Evolutionary conservation across 1,140 invertebrate genomes (phyloP), one percentile per base, ranked within the genome.

Genomic region (Drosophila truncata): DNA sequence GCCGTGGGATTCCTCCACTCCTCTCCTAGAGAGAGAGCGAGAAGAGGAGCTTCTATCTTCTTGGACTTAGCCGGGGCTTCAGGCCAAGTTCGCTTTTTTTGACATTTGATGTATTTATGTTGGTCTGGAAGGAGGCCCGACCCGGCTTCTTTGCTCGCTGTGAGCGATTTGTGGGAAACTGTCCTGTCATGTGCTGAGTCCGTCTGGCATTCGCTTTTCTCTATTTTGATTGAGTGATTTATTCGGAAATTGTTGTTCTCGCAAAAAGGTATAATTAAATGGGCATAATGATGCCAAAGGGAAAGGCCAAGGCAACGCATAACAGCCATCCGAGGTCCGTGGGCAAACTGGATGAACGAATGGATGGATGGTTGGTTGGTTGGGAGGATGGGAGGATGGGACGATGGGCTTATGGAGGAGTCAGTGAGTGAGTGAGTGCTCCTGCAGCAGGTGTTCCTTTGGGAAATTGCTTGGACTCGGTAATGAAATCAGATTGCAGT

Each of bases 51-150:
- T 52, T 7, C 46, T 11, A 54, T 35, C 31, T 67, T 64, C 59
- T 61, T 58, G 49, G 79, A 57, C 63, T 74, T 66, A 58, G 37
- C 25, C 59, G 44, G 44, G 60, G 78, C 80, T 73, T 75, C 71
- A 61, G 82, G 80, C 87, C 81, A 80, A 90, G 85, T 78, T 88
- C 49, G 73, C 60, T 90, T 90, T 90, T 88, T 88, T 88, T 88
- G 84, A 88, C 84, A 88, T 88, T 76, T 88, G 84, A 88, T 88
- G 84, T 88, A 88, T 88, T 90, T 88, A 88, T 88, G 84, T 90
- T 90, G 80, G 71, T 71, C 61, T 84, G 66, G 66, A 63, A 69
- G 57, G 31, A 39, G 25, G 16, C 25, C 52, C 46, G 46, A 47
- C 23, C 39, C 57, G 35, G 61, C 50, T 80, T 47, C 44, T 62